Base-by-base conservation (phyloP, 2,113 vertebrate genomes). In the Australoheros scitulus region DNA sequence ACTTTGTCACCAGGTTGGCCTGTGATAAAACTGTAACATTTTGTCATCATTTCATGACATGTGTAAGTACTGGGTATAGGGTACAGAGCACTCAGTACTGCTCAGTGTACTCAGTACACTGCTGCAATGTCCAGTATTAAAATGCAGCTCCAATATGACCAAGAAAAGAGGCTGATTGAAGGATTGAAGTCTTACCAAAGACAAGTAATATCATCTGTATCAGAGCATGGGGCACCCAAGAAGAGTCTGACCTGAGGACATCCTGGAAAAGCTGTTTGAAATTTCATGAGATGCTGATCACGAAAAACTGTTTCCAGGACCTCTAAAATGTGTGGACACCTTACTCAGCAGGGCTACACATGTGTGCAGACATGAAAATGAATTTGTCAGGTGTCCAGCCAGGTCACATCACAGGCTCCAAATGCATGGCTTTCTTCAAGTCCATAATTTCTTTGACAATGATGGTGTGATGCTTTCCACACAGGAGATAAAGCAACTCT, bases 321-420 rank as follows among this genome's bases (percentile, higher is more conserved):
- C 43, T 68, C 8, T 68, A 47, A 68, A 68, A 41, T 47, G 64
- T 68, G 64, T 47, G 64, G 64, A 68, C 43, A 5, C 4, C 38
- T 68, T n/a, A 47, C 64, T 26, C 11, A 18, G 10, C 41, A 7
- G 34, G 1, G n/a, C 55, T 59, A 14, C 55, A 76, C 18, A 38
- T 41, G 72, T 41, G 56, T 36, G 52, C 55, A 75, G 52, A 75
- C 22, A 76, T 58, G 0, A 43, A 68, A 68, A 68, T 7, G 58
- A 58, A 22, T 58, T 9, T 38, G 14, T 68, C 77, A 92, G 80
- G 82, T 59, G 77, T 87, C 38, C 7, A 58, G 0, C 26, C 88
- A 1, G 88, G 84, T 47, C 32, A 81, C 74, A 90, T 92, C 65
- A 82, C 88, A 3, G 11, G 82, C 60, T 90, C 84, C 43, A 87